These are phyloP conservation scores for Pararge aegeria DNA, from an alignment of 1,140 invertebrate genomes.

Conservation along the genomic window DNA sequence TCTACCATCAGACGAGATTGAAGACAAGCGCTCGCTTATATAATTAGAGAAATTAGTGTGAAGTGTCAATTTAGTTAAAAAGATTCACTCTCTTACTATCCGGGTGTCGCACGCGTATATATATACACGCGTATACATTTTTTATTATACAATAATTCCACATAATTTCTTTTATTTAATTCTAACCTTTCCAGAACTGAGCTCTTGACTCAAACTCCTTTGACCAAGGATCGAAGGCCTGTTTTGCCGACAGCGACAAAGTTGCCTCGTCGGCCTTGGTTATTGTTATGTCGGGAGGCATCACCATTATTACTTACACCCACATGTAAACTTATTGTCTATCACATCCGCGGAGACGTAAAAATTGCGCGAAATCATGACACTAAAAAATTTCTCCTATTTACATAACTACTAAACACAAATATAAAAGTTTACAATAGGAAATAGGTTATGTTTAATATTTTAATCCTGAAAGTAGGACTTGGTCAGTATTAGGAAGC, in stretches of 20 bases:
- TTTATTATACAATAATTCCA: not conserved
- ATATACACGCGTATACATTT: no score
- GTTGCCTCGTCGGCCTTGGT: constrained; percentile 12
- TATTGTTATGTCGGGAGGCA: constrained; percentile 7
- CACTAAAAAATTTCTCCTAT: no score
- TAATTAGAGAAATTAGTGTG: no score
- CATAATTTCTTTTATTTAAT: not conserved
- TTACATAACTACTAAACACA: no score
- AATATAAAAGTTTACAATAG: no score
- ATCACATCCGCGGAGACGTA: no score
- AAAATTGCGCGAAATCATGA: no score
- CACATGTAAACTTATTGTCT: not conserved
- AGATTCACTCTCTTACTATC: no score
- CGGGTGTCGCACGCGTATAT: no score
- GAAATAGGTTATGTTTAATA: not conserved
- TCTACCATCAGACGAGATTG: no score
- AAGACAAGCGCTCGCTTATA: no score
- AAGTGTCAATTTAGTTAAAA: no score
- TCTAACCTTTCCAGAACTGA: constrained; percentile 59
- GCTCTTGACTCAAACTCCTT: constrained; percentile 46
- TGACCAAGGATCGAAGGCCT: constrained; percentile 36
- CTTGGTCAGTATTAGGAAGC: not conserved
- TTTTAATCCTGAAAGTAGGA: not conserved
- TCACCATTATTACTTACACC: constrained; percentile 12
- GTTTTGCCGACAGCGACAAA: not conserved